Evolutionary conservation across 2,888 invertebrate species (phyloP), one percentile per base, ranked within the genome.

Genomic region (Belgica antarctica): DNA sequence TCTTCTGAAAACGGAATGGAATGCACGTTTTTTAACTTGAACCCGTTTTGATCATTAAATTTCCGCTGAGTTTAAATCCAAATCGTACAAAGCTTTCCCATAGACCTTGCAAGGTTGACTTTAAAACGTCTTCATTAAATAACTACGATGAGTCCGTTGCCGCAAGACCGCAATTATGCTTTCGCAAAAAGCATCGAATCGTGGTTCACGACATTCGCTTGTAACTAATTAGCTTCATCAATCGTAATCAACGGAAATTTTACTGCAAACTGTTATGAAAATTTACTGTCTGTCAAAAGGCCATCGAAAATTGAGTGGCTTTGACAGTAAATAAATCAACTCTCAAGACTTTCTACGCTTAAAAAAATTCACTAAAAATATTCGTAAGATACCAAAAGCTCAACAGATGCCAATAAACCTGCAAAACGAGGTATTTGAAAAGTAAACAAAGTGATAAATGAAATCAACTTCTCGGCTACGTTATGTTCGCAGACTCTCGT

Each of bases 401-500:
- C 41, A 12, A 41, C n/a, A n/a, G 15, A 41, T 10, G 41, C 41
- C 41, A 12, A n/a, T 41, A 7, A 41, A 41, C 41, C 12, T 41
- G 15, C 12, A n/a, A n/a, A n/a, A n/a, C n/a, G 10, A 31, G 31
- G 31, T 10, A n/a, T 31, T 31, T 41, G 3, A 41, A 7, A 52
- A 22, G 17, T 22, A 12, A 2, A 22, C 5, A 52, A 22, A 41
- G 10, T 41, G 41, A 52, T 52, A 52, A 41, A 52, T 52, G 52
- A 52, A 52, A 52, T 52, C 52, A 52, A 52, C 52, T 52, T 52
- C n/a, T n/a, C 52, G 22, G 17, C 5, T 22, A 19, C 52, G 52
- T 52, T 41, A 52, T 52, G 52, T 52, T 22, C 52, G 52, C 22
- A 22, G 52, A 22, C 52, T n/a, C n/a, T 52, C 52, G 52, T 52